Evolutionary conservation across 2,888 invertebrate species (phyloP).

Genomic region (Barypeithes pellucidus): DNA sequence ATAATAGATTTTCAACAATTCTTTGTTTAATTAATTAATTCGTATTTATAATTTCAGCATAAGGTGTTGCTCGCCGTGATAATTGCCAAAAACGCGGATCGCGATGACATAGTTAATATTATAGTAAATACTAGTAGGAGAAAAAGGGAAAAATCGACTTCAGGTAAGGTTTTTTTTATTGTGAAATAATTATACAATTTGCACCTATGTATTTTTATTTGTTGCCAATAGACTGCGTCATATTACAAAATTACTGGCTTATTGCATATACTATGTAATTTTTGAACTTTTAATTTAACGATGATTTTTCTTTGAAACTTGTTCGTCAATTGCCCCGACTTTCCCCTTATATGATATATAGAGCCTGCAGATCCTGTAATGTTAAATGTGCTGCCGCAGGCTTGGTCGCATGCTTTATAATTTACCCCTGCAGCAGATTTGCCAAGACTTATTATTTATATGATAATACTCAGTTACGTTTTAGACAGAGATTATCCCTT

Average conservation of each 20-base stretch:
- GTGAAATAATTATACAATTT: too few species aligned
- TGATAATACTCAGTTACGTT: constrained; percentile 33
- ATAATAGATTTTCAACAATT: too few species aligned
- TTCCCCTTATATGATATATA: not conserved
- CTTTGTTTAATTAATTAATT: too few species aligned
- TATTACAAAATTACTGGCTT: too few species aligned
- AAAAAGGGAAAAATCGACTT: not conserved
- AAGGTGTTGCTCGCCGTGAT: constrained; percentile 32
- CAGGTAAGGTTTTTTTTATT: not conserved
- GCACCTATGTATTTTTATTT: too few species aligned
- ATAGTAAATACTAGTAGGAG: constrained; percentile 12
- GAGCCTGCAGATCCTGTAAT: not conserved
- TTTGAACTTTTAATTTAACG: too few species aligned
- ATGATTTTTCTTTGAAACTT: too few species aligned
- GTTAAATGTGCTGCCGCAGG: constrained; percentile 9
- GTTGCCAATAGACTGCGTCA: too few species aligned
- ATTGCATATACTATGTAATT: too few species aligned
- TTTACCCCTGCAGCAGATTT: constrained; percentile 22
- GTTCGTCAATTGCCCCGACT: too few species aligned
- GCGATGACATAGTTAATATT: constrained; percentile 24
- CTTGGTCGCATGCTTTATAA: constrained; percentile 13
- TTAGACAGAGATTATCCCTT: constrained; percentile 31
- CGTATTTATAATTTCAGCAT: too few species aligned
- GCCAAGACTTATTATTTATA: constrained; percentile 18
- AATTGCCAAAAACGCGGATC: constrained; percentile 20